phyloP scores from a whole-genome alignment of 2,797 vertebrate genomes.

The Chrosomus eos region DNA sequence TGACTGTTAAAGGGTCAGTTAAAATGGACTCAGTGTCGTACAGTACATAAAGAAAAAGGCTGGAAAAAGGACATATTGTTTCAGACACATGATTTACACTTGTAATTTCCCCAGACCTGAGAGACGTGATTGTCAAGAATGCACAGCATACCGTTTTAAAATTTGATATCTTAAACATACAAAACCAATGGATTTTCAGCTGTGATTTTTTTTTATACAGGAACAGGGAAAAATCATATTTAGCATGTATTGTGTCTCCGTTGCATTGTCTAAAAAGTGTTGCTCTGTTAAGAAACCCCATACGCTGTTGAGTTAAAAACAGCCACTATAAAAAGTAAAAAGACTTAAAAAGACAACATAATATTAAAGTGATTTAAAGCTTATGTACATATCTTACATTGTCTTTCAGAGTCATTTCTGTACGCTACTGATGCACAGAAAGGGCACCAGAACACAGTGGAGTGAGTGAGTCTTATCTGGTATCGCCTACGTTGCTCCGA shows the following conservation, averaged over 20 bases:
- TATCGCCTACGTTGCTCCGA: not conserved
- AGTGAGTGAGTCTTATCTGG: not conserved
- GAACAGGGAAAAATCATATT: constrained; percentile 45
- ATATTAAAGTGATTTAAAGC: constrained; percentile 69
- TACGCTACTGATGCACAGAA: constrained; percentile 67
- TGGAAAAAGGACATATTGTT: constrained; percentile 63
- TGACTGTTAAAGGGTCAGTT: not conserved
- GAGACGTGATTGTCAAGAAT: constrained; percentile 79
- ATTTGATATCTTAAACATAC: constrained; percentile 35
- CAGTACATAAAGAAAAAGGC: constrained; percentile 61
- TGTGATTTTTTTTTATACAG: constrained; percentile 61
- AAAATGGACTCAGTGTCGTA: constrained; percentile 65
- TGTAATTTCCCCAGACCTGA: constrained; percentile 74
- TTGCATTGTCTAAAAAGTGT: constrained; percentile 1
- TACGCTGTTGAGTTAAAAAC: constrained; percentile 57
- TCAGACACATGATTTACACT: constrained; percentile 61
- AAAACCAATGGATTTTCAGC: constrained; percentile 36
- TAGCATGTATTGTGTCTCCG: not conserved
- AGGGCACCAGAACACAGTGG: constrained; percentile 69
- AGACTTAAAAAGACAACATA: constrained; percentile 70
- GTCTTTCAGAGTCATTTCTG: constrained; percentile 73
- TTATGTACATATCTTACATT: constrained; percentile 80
- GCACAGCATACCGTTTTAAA: constrained; percentile 66
- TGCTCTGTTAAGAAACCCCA: constrained; percentile 64
- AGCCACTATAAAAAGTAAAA: constrained; percentile 70